Evolutionary conservation across 2,797 vertebrate genomes (phyloP), one percentile per base, ranked within the genome.

Genomic region (Sebastes hubbsi): DNA sequence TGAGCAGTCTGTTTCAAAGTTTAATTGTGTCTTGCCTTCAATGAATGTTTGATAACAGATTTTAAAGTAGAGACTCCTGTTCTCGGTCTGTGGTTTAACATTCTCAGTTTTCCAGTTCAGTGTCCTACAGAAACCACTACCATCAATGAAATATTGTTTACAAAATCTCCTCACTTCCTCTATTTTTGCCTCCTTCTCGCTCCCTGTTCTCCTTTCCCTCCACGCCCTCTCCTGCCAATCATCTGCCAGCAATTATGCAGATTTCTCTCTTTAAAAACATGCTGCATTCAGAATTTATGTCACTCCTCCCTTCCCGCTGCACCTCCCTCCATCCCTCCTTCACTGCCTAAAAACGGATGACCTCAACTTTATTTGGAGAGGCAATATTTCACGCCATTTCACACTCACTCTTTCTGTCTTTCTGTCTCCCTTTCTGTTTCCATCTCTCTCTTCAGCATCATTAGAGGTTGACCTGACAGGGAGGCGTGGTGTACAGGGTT

Each of bases 201-300:
- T 86, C 71, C 72, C 74, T 84, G 54, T 77, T 87, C 79, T 81
- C 75, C 75, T 87, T 80, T 85, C 86, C 68, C 80, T 87, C 80
- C 89, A 85, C 78, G 54, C 86, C 88, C 87, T 83, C 52, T 82
- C 74, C 91, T 95, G 95, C 87, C 95, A 95, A 92, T 96, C 95
- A 96, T 85, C 86, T 87, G 83, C 83, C 89, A 92, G 38, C 85
- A 74, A 90, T 93, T 94, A 94, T 95, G 94, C 91, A 94, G 89
- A 95, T 94, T 89, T 86, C 36, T 72, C 79, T 84, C 70, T 83
- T 85, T 76, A 84, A 93, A 94, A 95, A 92, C 88, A 91, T 83
- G 79, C 87, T 81, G 92, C 85, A 87, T 82, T 81, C 87, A 75
- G 64, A 89, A 90, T 89, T 85, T 75, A 81, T 75, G 42, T 62